A percentile compares a stretch with the other conserved stretches of the same genome.
These are phyloP conservation scores for Drosophila nigromelanica DNA, from an alignment of 1,140 invertebrate genomes.

Conservation along the genomic window DNA sequence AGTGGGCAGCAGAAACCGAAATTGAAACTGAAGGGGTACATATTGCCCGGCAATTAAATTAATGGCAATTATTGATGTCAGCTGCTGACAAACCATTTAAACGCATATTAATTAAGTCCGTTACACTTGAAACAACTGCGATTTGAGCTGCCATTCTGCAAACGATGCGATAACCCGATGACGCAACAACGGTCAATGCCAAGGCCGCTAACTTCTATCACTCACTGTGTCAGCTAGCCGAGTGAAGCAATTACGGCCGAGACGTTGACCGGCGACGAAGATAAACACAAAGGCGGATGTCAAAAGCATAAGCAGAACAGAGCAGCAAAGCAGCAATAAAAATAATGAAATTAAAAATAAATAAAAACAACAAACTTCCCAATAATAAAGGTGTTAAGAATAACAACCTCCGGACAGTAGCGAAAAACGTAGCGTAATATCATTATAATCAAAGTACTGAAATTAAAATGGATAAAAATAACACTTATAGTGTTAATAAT, in stretches of 20 bases:
- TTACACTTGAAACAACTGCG: constrained; percentile 23
- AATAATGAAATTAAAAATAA: neutral
- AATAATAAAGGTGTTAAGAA: constrained; percentile 47
- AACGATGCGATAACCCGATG: neutral
- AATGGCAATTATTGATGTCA: constrained; percentile 38
- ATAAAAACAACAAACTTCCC: constrained; percentile 18
- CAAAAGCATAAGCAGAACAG: constrained; percentile 1
- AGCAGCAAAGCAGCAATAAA: constrained; percentile 15
- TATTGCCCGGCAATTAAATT: constrained; percentile 34
- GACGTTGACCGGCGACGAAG: neutral
- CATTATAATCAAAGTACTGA: neutral
- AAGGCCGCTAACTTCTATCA: constrained; percentile 54
- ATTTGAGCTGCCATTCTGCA: constrained; percentile 6
- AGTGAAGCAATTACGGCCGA: neutral
- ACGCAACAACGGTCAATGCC: constrained; percentile 45
- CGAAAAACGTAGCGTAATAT: constrained; percentile 2
- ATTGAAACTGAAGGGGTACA: no score
- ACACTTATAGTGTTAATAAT: neutral
- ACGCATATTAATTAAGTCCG: constrained; percentile 43
- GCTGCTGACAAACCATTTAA: constrained; percentile 31
- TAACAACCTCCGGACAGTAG: constrained; percentile 42
- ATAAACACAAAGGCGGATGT: neutral
- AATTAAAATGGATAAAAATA: neutral
- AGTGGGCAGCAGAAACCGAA: neutral
- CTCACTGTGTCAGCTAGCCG: constrained; percentile 40